Base-by-base conservation (phyloP, 2,113 vertebrate genomes). In the Trachemys scripta region DNA sequence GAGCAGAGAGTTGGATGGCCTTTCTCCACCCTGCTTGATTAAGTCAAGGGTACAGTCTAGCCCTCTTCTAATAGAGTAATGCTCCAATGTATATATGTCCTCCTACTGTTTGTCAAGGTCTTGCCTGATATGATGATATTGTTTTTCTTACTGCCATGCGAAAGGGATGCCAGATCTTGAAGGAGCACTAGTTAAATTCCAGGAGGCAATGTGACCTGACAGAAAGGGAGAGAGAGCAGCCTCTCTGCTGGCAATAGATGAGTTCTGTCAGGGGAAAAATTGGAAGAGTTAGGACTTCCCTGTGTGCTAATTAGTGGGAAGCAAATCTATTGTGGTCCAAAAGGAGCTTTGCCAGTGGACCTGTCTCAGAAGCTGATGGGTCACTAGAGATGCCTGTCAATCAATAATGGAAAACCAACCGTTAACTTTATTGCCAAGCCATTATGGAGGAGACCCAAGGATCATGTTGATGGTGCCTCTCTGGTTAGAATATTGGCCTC, bases 81-180 rank as follows among this genome's bases (percentile, higher is more conserved):
- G 38, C 54, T 86, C 38, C 78, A 25, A 25, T 45, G 38, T 45
- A 76, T 45, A 42, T 76, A 76, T 22, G 38, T 76, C 38, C 10
- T 75, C 42, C 24, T 31, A 31, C 31, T 50, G 75, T 51, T 80
- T 59, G 57, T 7, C 57, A 35, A 13, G 53, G 9, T 19, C 62
- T 7, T 0, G 1, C 1, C 1, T 49, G 87, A 42, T 0, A 8
- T 14, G 54, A 38, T 12, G 31, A 54, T 62, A 29, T 31, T 62
- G 6, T 59, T 57, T 24, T 35, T 1, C 76, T 57, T n/a, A 7
- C 27, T 53, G 53, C 1, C 27, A 31, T 31, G 8, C 31, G 29
- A 31, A 80, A 0, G 57, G 45, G n/a, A 5, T 0, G 2, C n/a
- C 24, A 54, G 76, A 22, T 53, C 12, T 25, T 38, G 0, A 1